Percentiles rank a stretch among this genome's conserved stretches.
These are phyloP conservation scores for Eurystomus glaucurus DNA, from an alignment of 2,797 vertebrate genomes.

Conservation along the genomic window DNA sequence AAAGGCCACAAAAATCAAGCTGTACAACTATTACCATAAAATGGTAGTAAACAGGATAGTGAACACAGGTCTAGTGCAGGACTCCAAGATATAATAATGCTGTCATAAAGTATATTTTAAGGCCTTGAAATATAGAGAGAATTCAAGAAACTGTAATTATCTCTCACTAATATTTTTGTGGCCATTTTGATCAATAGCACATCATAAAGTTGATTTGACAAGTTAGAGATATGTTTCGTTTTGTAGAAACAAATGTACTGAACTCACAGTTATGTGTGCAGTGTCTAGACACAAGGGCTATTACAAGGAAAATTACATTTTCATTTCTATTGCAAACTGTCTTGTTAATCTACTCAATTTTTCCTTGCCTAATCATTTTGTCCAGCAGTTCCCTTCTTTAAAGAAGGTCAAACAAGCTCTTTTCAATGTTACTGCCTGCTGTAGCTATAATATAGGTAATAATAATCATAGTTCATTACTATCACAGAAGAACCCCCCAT, in stretches of 20 bases:
- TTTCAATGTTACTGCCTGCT: not conserved
- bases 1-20: not conserved
- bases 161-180: not conserved
- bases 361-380: slow-evolving; percentile 53
- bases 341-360: slow-evolving; percentile 61
- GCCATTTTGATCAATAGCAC: slow-evolving; percentile 3
- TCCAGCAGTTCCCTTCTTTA: slow-evolving; percentile 24
- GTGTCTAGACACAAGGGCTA: slow-evolving; percentile 50
- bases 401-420: slow-evolving; percentile 51
- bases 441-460: not conserved
- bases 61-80: not conserved
- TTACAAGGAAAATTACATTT: slow-evolving; percentile 61
- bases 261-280: slow-evolving; percentile 9
- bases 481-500: not conserved
- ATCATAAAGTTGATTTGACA: slow-evolving; percentile 3
- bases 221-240: not conserved
- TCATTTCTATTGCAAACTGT: slow-evolving; percentile 60
- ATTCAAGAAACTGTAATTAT: slow-evolving; percentile 14
- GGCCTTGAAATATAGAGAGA: not conserved
- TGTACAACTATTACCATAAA: not conserved
- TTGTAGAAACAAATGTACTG: slow-evolving; percentile 57
- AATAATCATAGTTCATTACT: not conserved
- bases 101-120: not conserved
- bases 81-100: not conserved
- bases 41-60: not conserved